Conservation (phyloP, 2,113 vertebrate genomes). For the Lipophrys pholis region DNA sequence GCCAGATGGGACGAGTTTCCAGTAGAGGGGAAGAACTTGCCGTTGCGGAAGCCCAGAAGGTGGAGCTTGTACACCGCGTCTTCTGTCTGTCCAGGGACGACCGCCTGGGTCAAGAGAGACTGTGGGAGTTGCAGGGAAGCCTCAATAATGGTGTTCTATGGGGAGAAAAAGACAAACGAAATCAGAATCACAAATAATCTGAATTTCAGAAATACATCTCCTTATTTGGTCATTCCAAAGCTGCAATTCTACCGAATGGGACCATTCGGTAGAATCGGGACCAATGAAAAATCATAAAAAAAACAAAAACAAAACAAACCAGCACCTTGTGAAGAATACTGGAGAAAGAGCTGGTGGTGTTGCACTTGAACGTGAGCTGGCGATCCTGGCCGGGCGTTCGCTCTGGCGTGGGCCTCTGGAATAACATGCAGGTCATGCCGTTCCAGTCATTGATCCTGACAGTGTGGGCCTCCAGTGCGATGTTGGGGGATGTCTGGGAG, state of each 20-base stretch:
- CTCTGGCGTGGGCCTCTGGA: constrained; percentile 91
- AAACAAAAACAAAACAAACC: too few species aligned
- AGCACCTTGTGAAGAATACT: constrained; percentile 92
- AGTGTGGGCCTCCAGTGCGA: constrained; percentile 93
- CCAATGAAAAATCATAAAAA: too few species aligned
- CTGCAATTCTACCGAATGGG: not conserved
- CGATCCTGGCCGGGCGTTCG: constrained; percentile 85
- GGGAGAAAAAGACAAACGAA: constrained; percentile 9
- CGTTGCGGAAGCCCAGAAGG: constrained; percentile 95
- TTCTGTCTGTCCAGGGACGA: constrained; percentile 82
- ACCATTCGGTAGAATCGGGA: too few species aligned
- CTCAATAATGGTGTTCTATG: constrained; percentile 92
- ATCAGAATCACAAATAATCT: not conserved
- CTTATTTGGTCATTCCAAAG: too few species aligned
- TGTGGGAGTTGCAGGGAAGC: constrained; percentile 95
- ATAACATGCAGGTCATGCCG: constrained; percentile 95
- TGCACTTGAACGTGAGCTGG: constrained; percentile 97
- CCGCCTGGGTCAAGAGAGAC: constrained; percentile 87
- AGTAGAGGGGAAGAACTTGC: constrained; percentile 94
- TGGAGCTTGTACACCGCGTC: constrained; percentile 91
- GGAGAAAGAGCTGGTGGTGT: constrained; percentile 91
- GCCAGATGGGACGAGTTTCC: constrained; percentile 91
- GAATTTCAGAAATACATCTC: not conserved
- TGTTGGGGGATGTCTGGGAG: constrained; percentile 94
- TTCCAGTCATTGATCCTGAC: constrained; percentile 91